Evolutionary conservation across 2,797 vertebrate genomes (phyloP).

Genomic region (Dendrocincla fuliginosa): DNA sequence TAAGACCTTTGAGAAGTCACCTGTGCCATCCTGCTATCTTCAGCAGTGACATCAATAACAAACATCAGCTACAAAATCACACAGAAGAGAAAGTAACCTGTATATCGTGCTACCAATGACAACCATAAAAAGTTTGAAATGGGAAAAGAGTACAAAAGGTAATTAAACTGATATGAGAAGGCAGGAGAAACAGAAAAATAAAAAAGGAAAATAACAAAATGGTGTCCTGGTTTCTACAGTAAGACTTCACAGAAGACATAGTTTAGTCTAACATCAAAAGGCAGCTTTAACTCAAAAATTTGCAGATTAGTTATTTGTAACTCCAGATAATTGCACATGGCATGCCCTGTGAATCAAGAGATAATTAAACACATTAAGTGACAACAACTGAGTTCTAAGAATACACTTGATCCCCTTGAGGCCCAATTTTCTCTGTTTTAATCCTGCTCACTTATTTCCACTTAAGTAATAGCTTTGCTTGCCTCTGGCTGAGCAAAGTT

Average conservation of each 20-base stretch:
- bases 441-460: conserved; percentile 14
- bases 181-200: not conserved
- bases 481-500: conserved; percentile 11
- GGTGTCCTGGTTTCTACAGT: not conserved
- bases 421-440: conserved; percentile 10
- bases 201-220: not conserved
- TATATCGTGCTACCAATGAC: not conserved
- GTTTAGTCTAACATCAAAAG: not conserved
- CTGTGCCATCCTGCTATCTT: not conserved
- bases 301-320: not conserved
- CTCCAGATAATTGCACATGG: not conserved
- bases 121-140: not conserved
- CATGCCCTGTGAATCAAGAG: not conserved
- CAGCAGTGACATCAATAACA: not conserved
- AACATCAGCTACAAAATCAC: not conserved
- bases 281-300: not conserved
- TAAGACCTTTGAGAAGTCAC: not conserved
- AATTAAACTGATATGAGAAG: not conserved
- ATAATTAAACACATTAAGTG: conserved; percentile 17
- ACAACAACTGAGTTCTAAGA: conserved; percentile 26
- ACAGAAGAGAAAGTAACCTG: not conserved
- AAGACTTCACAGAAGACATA: not conserved
- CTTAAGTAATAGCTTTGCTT: conserved; percentile 20
- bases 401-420: not conserved
- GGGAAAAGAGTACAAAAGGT: not conserved